Base-by-base conservation (phyloP, 1,140 invertebrate species). In the Ooceraea biroi region DNA sequence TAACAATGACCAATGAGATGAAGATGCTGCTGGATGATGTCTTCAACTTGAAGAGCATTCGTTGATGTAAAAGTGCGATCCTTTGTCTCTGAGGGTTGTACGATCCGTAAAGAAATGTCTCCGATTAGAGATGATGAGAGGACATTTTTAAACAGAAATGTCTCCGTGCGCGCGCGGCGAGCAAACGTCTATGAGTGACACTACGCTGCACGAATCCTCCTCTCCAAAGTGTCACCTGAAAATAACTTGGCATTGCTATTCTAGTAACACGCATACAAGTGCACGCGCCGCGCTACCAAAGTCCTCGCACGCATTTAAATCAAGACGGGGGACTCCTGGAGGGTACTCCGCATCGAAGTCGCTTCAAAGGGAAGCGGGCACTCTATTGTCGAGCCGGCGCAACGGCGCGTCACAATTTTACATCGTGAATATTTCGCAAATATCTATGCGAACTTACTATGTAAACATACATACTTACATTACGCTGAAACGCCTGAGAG, bases 171-270 rank as follows among this genome's bases (percentile, higher is more conserved):
- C 46, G 60, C 25, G 36, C 60, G 52, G 71, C 25, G 48, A 66
- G 71, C 55, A 71, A 71, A 50, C 72, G 66, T 66, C 88, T 89
- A 85, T 88, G 87, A 89, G 88, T 88, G 88, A 88, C 88, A 82
- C 83, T 84, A 74, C 86, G 85, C 88, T n/a, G 78, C 78, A 86
- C 84, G 80, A 74, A 88, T 89, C 60, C 48, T 19, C 74, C 85
- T 71, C 88, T 84, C 66, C 69, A 60, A 89, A 89, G 88, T 89
- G 88, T 89, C 88, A 89, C 88, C 88, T 89, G 88, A 89, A 89
- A 89, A 89, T 89, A 89, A 89, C 88, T 89, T 83, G 80, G 68
- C 87, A 86, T 82, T 88, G 87, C 88, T 89, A 89, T 89, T 89
- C 88, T 89, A 89, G 88, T 86, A 84, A 63, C 87, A 89, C 85